A percentile compares a stretch with the other conserved stretches of the same genome.
phyloP scores from a whole-genome alignment of 2,888 invertebrate species.

The Sesamia inferens region DNA sequence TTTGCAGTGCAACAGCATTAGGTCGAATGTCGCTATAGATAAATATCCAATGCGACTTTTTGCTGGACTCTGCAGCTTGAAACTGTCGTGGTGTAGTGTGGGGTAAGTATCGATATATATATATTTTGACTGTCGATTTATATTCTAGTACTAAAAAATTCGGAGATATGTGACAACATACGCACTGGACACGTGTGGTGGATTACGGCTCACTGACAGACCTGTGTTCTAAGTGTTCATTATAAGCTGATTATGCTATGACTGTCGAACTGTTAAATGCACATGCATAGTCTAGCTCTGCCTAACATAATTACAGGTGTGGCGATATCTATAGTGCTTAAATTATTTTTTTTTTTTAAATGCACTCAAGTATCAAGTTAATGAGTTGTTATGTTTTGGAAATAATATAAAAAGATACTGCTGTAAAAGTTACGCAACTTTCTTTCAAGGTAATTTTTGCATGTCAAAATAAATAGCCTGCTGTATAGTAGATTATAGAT shows the following conservation, averaged over 20 bases:
- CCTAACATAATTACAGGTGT: neutral
- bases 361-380: neutral
- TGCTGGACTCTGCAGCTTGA: constrained; percentile 76
- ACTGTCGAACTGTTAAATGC: constrained; percentile 40
- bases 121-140: constrained; percentile 28
- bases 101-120: constrained; percentile 38
- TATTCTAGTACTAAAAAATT: neutral
- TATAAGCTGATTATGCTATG: neutral
- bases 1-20: constrained; percentile 77
- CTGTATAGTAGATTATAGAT: constrained; percentile 6
- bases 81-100: constrained; percentile 74
- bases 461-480: neutral
- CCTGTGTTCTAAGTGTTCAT: too few species aligned
- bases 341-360: neutral
- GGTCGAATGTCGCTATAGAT: constrained; percentile 72
- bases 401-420: neutral
- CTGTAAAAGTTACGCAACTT: neutral
- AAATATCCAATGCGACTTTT: constrained; percentile 86
- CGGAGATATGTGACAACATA: too few species aligned
- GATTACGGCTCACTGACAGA: too few species aligned
- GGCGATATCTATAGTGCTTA: neutral
- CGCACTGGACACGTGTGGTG: too few species aligned
- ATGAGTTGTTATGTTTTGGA: neutral
- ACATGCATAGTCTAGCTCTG: neutral
- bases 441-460: constrained; percentile 6